A percentile compares a stretch with the other conserved stretches of the same genome.
Evolutionary conservation across 2,888 invertebrate species (phyloP).

Genomic region (Osmoderma eremita): DNA sequence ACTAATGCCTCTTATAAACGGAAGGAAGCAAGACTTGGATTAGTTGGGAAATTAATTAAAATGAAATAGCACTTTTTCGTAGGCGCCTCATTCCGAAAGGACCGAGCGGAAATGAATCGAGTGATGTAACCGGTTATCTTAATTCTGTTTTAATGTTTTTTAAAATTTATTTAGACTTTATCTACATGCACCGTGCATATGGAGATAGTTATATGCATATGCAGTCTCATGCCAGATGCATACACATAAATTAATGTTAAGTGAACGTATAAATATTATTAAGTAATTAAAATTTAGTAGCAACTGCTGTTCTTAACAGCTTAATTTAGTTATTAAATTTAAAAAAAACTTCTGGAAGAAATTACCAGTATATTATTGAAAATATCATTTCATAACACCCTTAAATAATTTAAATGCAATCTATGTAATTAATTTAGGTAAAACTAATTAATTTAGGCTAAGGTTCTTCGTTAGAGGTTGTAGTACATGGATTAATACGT

Average conservation of each 20-base stretch:
- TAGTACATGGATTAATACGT: too few species aligned
- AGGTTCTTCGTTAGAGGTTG: too few species aligned
- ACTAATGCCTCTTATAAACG: not conserved
- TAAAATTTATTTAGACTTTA: too few species aligned
- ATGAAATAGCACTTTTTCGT: constrained; percentile 22
- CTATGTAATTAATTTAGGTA: too few species aligned
- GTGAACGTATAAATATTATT: not conserved
- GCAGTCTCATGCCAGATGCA: constrained; percentile 26
- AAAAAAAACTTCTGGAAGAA: too few species aligned
- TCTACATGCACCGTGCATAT: too few species aligned
- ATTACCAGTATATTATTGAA: too few species aligned
- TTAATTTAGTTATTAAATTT: too few species aligned
- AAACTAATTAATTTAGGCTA: too few species aligned
- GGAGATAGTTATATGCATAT: not conserved
- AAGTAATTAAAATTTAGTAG: constrained; percentile 1
- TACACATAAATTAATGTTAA: constrained; percentile 13
- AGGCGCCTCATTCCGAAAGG: not conserved
- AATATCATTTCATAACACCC: too few species aligned
- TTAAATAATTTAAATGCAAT: too few species aligned
- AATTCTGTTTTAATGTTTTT: constrained; percentile 28
- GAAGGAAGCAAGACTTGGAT: not conserved
- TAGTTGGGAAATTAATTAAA: constrained; percentile 16
- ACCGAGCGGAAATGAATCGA: not conserved
- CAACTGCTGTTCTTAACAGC: not conserved
- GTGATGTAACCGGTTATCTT: constrained; percentile 22